A percentile compares a stretch with the other conserved stretches of the same genome.
phyloP scores from a whole-genome alignment of 64 coral and sea anemone species.

The Montipora foliosa region DNA sequence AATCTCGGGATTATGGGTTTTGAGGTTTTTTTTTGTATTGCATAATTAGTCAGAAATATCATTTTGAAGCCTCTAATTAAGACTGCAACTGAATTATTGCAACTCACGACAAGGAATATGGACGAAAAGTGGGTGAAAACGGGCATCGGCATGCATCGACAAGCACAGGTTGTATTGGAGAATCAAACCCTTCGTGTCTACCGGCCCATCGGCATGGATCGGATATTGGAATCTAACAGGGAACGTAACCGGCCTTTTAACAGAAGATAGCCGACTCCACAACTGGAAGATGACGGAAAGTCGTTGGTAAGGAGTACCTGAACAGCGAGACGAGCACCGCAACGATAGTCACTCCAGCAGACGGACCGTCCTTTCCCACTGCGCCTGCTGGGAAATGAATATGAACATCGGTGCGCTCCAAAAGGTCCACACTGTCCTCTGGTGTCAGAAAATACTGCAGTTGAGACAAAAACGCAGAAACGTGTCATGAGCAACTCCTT shows the following conservation, averaged over 20 bases:
- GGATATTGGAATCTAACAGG: too few species aligned
- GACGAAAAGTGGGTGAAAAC: not conserved
- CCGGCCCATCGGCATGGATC: too few species aligned
- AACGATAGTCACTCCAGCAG: constrained; percentile 88
- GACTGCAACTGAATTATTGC: too few species aligned
- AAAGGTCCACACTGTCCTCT: constrained; percentile 80
- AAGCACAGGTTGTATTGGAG: not conserved
- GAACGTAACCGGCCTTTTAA: too few species aligned
- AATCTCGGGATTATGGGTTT: too few species aligned
- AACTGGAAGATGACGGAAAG: not conserved
- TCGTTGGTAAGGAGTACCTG: constrained; percentile 37
- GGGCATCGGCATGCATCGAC: not conserved
- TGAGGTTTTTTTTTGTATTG: too few species aligned
- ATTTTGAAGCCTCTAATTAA: too few species aligned
- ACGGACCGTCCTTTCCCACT: constrained; percentile 89
- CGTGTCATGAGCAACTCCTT: not conserved
- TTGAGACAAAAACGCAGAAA: not conserved
- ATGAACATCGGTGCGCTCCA: constrained; percentile 88
- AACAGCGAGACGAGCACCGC: constrained; percentile 85
- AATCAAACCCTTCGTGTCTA: too few species aligned
- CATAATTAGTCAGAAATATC: too few species aligned
- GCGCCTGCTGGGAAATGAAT: constrained; percentile 94
- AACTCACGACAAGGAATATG: not conserved
- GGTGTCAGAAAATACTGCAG: constrained; percentile 77
- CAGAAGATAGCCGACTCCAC: too few species aligned